Base-by-base conservation (phyloP, 2,797 vertebrate species). In the Bufotes viridis region DNA sequence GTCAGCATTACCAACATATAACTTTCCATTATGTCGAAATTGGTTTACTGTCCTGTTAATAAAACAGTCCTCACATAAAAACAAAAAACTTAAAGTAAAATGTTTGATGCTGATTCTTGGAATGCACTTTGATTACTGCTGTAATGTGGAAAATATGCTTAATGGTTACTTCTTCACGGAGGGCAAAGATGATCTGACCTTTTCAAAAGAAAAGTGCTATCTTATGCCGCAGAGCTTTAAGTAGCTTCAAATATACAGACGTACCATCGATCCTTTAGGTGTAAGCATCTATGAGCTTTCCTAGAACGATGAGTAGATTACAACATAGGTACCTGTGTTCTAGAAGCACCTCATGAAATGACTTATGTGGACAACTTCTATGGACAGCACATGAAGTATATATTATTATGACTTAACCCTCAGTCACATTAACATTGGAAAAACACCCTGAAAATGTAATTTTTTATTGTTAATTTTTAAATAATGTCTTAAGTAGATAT, bases 71-170 rank as follows among this genome's bases (percentile, higher is more conserved):
- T 10, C 55, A 61, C 20, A 42, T 34, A 60, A 79, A 60, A 18
- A 7, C 26, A 60, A 34, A 60, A 34, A 20, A 20, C 17, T 57
- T 10, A 22, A 18, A 11, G 70, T 74, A 74, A 74, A 74, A 49
- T 42, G 7, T 20, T 18, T 20, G 14, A 12, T 20, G 55, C 7
- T 29, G 78, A 34, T 79, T 79, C 55, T 60, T 60, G 55, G 55
- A 60, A 57, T 80, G 57, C 34, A 29, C 8, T 20, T 60, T 79
- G 26, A 80, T 15, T 18, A 8, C 26, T 29, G 15, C 15, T 20
- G 8, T 80, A 34, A 60, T 58, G 58, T 80, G 78, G 78, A 80
- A 80, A 80, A 34, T 34, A 11, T 29, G 29, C 26, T 29, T 80
- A 17, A 80, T 29, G 9, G 24, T 26, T 57, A 58, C n/a, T 12